These are phyloP conservation scores for Antheraea yamamai DNA, from an alignment of 2,888 invertebrate species.

Conservation along the genomic window DNA sequence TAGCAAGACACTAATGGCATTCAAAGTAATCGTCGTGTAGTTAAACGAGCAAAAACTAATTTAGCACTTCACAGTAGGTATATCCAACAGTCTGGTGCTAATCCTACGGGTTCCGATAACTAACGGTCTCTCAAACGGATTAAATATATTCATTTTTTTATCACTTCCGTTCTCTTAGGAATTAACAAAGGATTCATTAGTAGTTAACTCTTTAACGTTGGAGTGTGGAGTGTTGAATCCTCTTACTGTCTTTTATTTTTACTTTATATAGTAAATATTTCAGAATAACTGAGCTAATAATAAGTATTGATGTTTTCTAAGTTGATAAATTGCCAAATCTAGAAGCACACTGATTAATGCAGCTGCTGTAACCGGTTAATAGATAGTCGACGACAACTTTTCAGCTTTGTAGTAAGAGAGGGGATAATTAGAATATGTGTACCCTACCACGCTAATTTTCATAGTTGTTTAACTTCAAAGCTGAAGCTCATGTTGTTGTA, in stretches of 20 bases:
- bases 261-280: not conserved
- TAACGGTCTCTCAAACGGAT: conserved; percentile 5
- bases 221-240: not conserved
- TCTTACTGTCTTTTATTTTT: not conserved
- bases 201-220: not conserved
- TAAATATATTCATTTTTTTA: not conserved
- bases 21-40: not conserved
- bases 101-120: conserved; percentile 9
- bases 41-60: conserved; percentile 6
- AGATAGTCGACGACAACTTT: too few relatives aligned
- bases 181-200: not conserved
- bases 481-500: too few relatives aligned
- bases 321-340: too few relatives aligned
- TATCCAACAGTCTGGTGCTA: conserved; percentile 8
- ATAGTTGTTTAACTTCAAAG: too few relatives aligned
- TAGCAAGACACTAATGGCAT: conserved; percentile 2
- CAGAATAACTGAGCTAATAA: too few relatives aligned
- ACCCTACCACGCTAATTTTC: too few relatives aligned
- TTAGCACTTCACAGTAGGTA: not conserved
- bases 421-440: too few relatives aligned
- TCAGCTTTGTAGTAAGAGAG: too few relatives aligned
- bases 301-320: too few relatives aligned
- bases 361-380: too few relatives aligned
- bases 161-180: not conserved
- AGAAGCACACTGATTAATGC: too few relatives aligned